phyloP scores from a whole-genome alignment of 2,797 vertebrate species.

The Nyctibius grandis region DNA sequence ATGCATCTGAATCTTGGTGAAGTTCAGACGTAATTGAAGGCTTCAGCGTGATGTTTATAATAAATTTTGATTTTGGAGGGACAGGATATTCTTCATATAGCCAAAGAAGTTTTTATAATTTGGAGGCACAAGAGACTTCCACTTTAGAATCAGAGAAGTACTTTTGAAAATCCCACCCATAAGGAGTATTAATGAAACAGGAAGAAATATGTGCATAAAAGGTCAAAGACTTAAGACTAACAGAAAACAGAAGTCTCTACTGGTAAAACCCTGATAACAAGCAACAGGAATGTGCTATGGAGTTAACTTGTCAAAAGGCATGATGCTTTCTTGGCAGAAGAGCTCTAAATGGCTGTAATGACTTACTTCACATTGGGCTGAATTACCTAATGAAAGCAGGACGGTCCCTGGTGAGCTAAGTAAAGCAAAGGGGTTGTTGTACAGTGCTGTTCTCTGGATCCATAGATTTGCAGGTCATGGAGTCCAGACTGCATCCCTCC shows the following conservation, averaged over 20 bases:
- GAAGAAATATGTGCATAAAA: neutral
- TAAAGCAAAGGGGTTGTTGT: neutral
- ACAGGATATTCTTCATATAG: neutral
- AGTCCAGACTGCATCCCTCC: neutral
- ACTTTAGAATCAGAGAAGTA: neutral
- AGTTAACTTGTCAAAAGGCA: neutral
- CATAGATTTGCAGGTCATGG: neutral
- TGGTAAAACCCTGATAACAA: neutral
- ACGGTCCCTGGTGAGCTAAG: neutral
- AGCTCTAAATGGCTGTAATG: neutral
- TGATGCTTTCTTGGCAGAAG: neutral
- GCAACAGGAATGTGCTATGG: neutral
- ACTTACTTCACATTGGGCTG: neutral
- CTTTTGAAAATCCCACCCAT: neutral
- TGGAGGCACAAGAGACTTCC: neutral
- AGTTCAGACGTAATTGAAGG: neutral
- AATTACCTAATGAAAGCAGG: neutral
- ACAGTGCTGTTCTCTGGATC: neutral
- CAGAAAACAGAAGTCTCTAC: neutral
- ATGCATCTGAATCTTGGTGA: neutral
- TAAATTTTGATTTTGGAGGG: neutral
- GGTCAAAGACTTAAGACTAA: neutral
- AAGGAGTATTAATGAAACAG: neutral
- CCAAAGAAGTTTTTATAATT: neutral
- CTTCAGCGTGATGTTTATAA: neutral